These are phyloP conservation scores for Haliclona indistincta DNA, from an alignment of 37 sponge, comb jelly and placozoan genomes.

Conservation along the genomic window DNA sequence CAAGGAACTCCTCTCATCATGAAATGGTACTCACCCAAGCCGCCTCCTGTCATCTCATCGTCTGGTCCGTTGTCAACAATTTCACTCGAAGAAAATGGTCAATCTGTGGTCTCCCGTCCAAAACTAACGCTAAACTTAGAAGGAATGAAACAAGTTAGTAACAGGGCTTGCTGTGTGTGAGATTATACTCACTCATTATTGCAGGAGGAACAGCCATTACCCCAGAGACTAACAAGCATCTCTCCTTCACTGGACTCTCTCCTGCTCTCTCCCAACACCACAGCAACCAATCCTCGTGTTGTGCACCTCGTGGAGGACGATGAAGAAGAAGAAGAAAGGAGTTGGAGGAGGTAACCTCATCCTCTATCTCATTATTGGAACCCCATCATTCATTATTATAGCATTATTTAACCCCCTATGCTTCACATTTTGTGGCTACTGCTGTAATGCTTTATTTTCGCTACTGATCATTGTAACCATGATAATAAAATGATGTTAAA, in stretches of 20 bases:
- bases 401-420: background rate
- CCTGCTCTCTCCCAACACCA: no score
- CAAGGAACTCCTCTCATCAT: conserved; percentile 80
- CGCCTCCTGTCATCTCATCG: no score
- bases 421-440: background rate
- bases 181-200: no score
- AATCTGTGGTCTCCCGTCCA: no score
- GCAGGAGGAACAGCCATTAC: no score
- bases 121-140: no score
- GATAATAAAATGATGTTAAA: background rate
- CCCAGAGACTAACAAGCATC: conserved; percentile 17
- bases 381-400: background rate
- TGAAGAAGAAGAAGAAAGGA: conserved; percentile 60
- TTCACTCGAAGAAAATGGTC: no score
- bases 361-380: background rate
- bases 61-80: no score
- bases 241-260: conserved; percentile 22
- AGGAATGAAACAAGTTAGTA: no score
- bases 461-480: background rate
- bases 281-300: conserved; percentile 38
- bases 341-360: conserved; percentile 36
- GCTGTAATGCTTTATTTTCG: background rate
- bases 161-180: no score
- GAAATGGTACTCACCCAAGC: conserved; percentile 76
- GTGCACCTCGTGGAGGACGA: conserved; percentile 60